A percentile compares a stretch with the other conserved stretches of the same genome.
These are phyloP conservation scores for Eutolmus rufibarbis DNA, from an alignment of 2,888 invertebrate genomes.

Conservation along the genomic window DNA sequence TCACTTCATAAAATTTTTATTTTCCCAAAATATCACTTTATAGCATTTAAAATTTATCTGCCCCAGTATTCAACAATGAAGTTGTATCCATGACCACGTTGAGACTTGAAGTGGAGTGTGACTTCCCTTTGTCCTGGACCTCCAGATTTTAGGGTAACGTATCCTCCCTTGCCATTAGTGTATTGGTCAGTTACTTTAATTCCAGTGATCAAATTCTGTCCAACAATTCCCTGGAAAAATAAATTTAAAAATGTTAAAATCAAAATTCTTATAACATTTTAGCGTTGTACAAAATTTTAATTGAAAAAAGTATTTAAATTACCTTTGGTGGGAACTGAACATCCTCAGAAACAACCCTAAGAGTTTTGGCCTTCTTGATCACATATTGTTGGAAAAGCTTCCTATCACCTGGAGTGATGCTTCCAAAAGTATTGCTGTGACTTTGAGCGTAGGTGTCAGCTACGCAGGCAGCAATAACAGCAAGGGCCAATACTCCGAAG, in stretches of 20 bases:
- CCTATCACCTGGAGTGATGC: conserved; percentile 23
- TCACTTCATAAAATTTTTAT: neutral
- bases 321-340: conserved; percentile 45
- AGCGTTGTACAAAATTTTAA: neutral
- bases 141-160: conserved; percentile 57
- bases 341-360: conserved; percentile 52
- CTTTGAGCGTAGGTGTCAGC: neutral
- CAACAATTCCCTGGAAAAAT: neutral
- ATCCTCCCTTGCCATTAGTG: conserved; percentile 63
- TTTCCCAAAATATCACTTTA: neutral
- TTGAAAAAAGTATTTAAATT: neutral
- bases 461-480: neutral
- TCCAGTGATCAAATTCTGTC: conserved; percentile 55
- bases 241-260: neutral
- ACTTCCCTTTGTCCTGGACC: conserved; percentile 59
- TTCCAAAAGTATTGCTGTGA: conserved; percentile 41
- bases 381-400: conserved; percentile 45
- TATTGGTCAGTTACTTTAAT: conserved; percentile 62
- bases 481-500: conserved; percentile 1
- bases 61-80: conserved; percentile 63
- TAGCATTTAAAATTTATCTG: neutral
- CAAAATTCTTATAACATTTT: neutral
- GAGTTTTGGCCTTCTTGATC: conserved; percentile 52
- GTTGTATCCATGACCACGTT: conserved; percentile 61
- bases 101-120: conserved; percentile 62